Evolutionary conservation across 2,888 invertebrate genomes (phyloP).

Genomic region (Halictus ligatus): DNA sequence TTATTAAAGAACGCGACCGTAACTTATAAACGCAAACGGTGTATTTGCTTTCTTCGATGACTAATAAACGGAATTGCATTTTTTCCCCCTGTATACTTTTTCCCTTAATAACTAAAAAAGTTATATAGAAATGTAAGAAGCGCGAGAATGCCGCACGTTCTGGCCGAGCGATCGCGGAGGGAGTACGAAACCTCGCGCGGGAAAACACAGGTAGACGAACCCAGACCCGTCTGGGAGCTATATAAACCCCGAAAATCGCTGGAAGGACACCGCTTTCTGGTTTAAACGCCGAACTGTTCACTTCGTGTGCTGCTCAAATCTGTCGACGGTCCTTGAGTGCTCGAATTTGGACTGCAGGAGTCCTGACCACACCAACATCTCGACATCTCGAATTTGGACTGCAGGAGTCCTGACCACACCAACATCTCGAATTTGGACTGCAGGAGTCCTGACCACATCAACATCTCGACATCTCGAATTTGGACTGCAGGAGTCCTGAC

Average conservation of each 20-base stretch:
- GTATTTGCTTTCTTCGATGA: constrained; percentile 49
- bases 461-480: no score
- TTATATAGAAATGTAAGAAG: background rate
- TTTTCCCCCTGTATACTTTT: background rate
- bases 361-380: background rate
- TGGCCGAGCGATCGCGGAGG: background rate
- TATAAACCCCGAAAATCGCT: constrained; percentile 29
- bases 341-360: background rate
- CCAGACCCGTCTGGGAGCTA: constrained; percentile 6
- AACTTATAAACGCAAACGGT: constrained; percentile 64
- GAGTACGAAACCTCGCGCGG: background rate
- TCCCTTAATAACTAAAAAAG: background rate
- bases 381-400: background rate
- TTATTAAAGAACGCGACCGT: constrained; percentile 71
- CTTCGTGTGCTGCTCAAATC: background rate
- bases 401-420: background rate
- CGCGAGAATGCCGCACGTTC: background rate
- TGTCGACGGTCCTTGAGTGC: background rate
- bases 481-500: background rate
- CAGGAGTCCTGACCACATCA: no score
- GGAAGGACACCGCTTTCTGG: constrained; percentile 5
- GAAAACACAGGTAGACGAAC: constrained; percentile 20
- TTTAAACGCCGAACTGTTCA: constrained; percentile 14
- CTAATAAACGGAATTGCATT: constrained; percentile 56
- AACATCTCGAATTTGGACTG: background rate